phyloP scores from a whole-genome alignment of 2,888 invertebrate species.

The Melinaea menophilus region DNA sequence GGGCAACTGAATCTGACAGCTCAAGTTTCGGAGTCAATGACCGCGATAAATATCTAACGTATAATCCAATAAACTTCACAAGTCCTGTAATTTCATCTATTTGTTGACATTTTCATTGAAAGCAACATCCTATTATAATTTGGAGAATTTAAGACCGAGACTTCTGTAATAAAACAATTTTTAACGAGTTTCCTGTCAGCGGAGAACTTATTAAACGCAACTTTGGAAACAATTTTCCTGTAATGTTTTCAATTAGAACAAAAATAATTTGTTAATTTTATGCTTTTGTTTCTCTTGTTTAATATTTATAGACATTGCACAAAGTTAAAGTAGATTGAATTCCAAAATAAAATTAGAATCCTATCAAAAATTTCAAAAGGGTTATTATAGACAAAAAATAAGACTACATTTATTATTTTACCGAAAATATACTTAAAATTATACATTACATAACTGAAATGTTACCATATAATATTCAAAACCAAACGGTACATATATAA shows the following conservation, averaged over 20 bases:
- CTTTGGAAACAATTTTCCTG: background rate
- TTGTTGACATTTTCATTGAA: conserved; percentile 7
- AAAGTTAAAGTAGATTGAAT: background rate
- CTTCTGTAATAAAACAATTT: conserved; percentile 11
- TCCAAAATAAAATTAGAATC: no score
- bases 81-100: conserved; percentile 12
- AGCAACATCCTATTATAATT: conserved; percentile 11
- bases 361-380: no score
- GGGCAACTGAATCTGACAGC: conserved; percentile 38
- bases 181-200: background rate
- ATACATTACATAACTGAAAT: no score
- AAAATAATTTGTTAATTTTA: conserved; percentile 2
- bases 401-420: no score
- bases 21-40: conserved; percentile 25
- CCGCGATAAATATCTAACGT: conserved; percentile 15
- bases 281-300: background rate
- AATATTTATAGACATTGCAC: background rate
- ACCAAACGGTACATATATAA: no score
- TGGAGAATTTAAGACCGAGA: conserved; percentile 1
- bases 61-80: conserved; percentile 11
- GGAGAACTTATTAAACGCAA: conserved; percentile 2
- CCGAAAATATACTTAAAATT: no score
- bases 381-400: no score
- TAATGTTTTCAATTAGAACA: conserved; percentile 1
- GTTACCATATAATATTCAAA: no score